Conservation (phyloP, 2,888 invertebrate species). For the Halictus ligatus region DNA sequence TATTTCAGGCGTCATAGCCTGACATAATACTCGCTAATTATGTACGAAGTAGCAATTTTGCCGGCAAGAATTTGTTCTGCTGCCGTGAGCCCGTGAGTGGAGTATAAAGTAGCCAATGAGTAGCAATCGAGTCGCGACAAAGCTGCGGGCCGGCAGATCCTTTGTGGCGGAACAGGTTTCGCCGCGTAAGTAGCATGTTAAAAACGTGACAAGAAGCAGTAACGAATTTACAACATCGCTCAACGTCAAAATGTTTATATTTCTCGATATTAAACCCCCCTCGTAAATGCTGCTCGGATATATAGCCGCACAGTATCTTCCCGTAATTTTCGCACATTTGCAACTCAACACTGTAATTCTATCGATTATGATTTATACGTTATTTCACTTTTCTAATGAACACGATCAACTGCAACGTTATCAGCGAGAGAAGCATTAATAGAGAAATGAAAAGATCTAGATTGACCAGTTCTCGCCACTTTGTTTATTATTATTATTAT, state of each 20-base stretch:
- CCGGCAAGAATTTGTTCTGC: conserved; percentile 47
- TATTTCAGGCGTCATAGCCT: conserved; percentile 32
- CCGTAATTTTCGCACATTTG: neutral
- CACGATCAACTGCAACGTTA: neutral
- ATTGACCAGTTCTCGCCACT: no score
- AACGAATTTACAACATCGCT: neutral
- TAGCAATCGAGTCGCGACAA: conserved; percentile 14
- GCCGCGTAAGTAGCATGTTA: conserved; percentile 33
- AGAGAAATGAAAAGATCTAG: no score
- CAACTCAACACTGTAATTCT: neutral
- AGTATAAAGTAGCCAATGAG: conserved; percentile 17
- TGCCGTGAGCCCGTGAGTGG: neutral
- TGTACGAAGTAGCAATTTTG: conserved; percentile 35
- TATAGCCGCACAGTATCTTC: neutral
- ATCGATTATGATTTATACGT: neutral
- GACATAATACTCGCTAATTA: conserved; percentile 43
- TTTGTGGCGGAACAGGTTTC: conserved; percentile 26
- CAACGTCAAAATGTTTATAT: neutral
- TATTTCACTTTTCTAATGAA: neutral
- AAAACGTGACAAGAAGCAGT: neutral
- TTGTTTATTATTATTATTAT: no score
- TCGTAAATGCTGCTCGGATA: neutral
- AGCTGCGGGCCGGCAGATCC: conserved; percentile 11
- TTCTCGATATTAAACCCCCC: neutral
- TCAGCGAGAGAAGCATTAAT: no score